Percentiles rank a stretch among this genome's conserved stretches.
Conservation (phyloP, 2,113 vertebrate species). For the Callipepla californica region DNA sequence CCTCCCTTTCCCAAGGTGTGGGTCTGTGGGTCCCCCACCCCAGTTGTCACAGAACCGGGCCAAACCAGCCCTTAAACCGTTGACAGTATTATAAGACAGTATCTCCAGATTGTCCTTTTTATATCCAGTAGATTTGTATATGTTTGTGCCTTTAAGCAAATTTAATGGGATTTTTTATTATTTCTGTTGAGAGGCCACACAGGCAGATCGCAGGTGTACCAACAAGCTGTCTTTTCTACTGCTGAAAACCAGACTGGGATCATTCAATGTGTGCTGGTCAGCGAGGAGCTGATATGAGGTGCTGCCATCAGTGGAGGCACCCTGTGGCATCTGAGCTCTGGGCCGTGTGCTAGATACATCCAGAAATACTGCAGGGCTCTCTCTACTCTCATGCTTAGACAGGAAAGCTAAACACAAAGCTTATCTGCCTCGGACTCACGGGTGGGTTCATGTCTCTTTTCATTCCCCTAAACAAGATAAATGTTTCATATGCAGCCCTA, state of each 20-base stretch:
- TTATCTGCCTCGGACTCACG: neutral
- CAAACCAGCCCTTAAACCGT: no score
- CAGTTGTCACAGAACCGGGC: no score
- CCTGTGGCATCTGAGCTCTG: neutral
- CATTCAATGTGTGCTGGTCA: rapidly evolving
- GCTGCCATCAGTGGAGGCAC: neutral
- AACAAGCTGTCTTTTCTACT: neutral
- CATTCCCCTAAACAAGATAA: neutral
- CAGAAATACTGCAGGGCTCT: neutral
- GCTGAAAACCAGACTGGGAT: neutral
- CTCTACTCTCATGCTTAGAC: rapidly evolving
- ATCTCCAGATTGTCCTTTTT: neutral
- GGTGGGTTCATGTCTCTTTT: neutral
- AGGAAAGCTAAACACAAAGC: neutral
- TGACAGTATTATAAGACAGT: neutral
- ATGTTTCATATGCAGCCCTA: neutral
- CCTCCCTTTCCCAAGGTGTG: no score
- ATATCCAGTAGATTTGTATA: neutral
- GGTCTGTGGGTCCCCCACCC: no score
- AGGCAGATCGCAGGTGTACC: rapidly evolving
- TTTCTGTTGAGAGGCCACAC: neutral
- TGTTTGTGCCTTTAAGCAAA: neutral
- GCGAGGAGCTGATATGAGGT: neutral
- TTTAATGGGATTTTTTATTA: neutral
- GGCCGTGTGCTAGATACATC: neutral